Evolutionary conservation across 1,140 invertebrate genomes (phyloP), one percentile per base, ranked within the genome.

Genomic region (Lasioglossum albipes): DNA sequence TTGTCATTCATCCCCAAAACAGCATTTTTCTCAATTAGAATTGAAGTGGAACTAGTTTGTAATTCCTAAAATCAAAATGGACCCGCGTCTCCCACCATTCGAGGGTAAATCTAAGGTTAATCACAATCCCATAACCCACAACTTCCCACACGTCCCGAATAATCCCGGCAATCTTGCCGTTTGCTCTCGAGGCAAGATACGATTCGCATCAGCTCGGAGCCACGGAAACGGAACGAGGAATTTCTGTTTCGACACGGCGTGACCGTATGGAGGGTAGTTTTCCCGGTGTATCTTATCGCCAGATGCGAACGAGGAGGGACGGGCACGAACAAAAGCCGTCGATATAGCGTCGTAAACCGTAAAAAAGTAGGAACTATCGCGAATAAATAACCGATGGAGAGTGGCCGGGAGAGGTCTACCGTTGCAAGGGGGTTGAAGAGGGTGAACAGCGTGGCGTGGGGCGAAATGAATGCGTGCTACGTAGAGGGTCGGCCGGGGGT

Each of bases 341-440:
- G 81, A 67, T 82, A 76, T 73, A 80, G 75, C 57, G 65, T 59
- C 71, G 61, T 82, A 76, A 71, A 77, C 78, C 67, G 64, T 82
- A 81, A 84, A 87, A 49, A 75, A 83, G 81, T 83, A 81, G 69
- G 69, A 84, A 85, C 83, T 85, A 87, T 87, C 75, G 86, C 74
- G 85, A 87, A 85, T 88, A 88, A 88, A 88, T 88, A 87, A 87
- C 77, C 81, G 83, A 78, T 75, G 61, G 83, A 78, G 83, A 83
- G 42, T 75, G 82, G 75, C 72, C 12, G 75, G 31, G 66, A 78
- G 78, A 61, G 72, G 72, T 64, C 67, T 70, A 59, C 54, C 79
- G 54, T 62, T 71, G 73, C 70, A 61, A 65, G 83, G 68, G 67
- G 69, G 72, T 59, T 59, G 67, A 70, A 79, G 76, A 67, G 69